Percentiles rank a stretch among this genome's conserved stretches.
phyloP scores from a whole-genome alignment of 2,888 invertebrate genomes.

The Eilema caniola region DNA sequence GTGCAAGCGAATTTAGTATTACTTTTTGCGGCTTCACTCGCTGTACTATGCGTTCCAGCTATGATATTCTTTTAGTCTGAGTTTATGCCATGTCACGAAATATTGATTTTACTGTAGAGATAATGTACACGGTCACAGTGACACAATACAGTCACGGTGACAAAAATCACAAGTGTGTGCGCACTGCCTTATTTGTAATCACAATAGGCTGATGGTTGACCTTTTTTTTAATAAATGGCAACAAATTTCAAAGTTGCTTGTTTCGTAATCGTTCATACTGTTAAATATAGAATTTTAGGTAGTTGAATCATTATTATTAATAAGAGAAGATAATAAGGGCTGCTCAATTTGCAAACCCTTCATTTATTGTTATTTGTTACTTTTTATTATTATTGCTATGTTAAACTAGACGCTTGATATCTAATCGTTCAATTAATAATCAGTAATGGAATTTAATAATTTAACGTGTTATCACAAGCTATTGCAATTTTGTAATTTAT shows the following conservation, averaged over 20 bases:
- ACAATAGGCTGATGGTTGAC: slow-evolving; percentile 23
- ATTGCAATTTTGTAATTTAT: no score
- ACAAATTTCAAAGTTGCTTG: slow-evolving; percentile 37
- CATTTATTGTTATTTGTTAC: slow-evolving; percentile 13
- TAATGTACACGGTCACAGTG: no score
- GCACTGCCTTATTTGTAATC: no score
- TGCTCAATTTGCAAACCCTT: not conserved
- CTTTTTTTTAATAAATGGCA: slow-evolving; percentile 31
- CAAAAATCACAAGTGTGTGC: no score
- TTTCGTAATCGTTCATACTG: slow-evolving; percentile 44
- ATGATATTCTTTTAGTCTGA: no score
- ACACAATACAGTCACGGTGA: no score
- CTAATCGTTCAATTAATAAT: not conserved
- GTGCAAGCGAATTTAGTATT: no score
- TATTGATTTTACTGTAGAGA: no score
- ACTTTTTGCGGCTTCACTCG: no score
- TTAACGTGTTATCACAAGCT: not conserved
- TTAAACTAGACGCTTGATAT: not conserved
- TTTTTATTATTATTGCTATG: slow-evolving; percentile 6
- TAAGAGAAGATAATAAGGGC: not conserved
- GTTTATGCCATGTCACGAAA: no score
- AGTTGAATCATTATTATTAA: slow-evolving; percentile 13
- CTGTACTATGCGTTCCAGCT: no score
- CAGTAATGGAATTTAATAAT: not conserved
- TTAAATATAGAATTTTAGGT: slow-evolving; percentile 24